Base-by-base conservation (phyloP, 2,113 vertebrate species). In the Syrrhaptes paradoxus region DNA sequence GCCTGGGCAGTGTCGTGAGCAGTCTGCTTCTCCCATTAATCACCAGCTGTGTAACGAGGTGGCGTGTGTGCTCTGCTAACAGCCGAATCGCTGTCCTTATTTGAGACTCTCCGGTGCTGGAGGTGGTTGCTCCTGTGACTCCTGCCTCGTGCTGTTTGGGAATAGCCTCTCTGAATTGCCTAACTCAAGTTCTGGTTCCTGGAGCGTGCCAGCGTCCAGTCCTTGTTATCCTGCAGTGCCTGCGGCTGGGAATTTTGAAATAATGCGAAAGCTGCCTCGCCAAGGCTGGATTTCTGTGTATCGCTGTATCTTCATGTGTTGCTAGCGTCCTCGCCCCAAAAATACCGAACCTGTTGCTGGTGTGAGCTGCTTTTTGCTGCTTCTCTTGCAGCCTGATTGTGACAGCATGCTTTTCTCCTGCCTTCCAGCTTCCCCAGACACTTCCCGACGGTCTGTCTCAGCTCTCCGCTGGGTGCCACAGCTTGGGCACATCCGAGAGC, bases 11-110 rank as follows among this genome's bases (percentile, higher is more conserved):
- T 17, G 73, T 72, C 5, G 0, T 89, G 95, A 95, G 94, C 95
- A 91, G 89, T 72, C 95, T 96, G 91, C 87, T 94, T 41, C 93
- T 96, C 95, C 52, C 94, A 89, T 91, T 95, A 93, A 95, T 96
- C 94, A 96, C 93, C 89, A 76, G 93, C 94, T 96, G 95, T 85
- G 93, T 89, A 89, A 92, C 66, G 94, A 96, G 81, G 91, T 85
- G 87, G 93, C 89, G 10, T 74, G 62, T 79, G 84, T 68, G 63
- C 91, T 91, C 80, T 76, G 52, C 81, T 95, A 92, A 87, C 75
- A 67, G 68, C 89, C 80, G 87, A 77, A 86, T 81, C 5, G 6
- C 66, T 91, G 70, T 81, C 87, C 62, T 85, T 68, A 45, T 79
- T 28, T 63, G 81, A 79, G 81, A 4, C 58, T 52, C 54, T 83